phyloP scores from a whole-genome alignment of 2,888 invertebrate species.

The Netelia fuscicornis region DNA sequence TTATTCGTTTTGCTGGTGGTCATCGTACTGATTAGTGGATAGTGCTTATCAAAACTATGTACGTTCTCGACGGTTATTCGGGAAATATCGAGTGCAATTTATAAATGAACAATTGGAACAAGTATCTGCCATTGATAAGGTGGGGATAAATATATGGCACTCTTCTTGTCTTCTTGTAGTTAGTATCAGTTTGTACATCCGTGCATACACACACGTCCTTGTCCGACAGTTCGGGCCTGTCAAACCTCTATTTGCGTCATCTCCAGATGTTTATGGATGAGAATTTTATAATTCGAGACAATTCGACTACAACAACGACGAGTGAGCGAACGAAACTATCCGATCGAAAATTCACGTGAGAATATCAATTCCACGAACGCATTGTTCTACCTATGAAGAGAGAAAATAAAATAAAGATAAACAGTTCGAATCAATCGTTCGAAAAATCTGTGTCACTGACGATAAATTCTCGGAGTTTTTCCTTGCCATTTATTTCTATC shows the following conservation, averaged over 20 bases:
- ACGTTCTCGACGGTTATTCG: constrained; percentile 36
- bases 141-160: constrained; percentile 23
- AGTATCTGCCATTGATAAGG: constrained; percentile 59
- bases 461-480: constrained; percentile 17
- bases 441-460: constrained; percentile 42
- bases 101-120: constrained; percentile 62
- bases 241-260: constrained; percentile 73
- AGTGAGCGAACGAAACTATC: constrained; percentile 10
- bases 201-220: constrained; percentile 21
- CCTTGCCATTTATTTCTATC: neutral
- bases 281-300: constrained; percentile 66
- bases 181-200: constrained; percentile 5
- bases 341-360: constrained; percentile 49
- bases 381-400: constrained; percentile 37
- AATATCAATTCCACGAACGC: constrained; percentile 29
- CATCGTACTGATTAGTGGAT: constrained; percentile 9
- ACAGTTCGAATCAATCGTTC: constrained; percentile 1
- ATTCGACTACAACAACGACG: neutral
- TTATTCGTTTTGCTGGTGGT: constrained; percentile 24
- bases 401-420: constrained; percentile 23
- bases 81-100: constrained; percentile 45
- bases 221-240: constrained; percentile 40
- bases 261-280: constrained; percentile 74
- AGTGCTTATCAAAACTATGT: constrained; percentile 37
- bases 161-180: neutral